These are phyloP conservation scores for Mionectes macconnelli DNA, from an alignment of 2,113 vertebrate species.

Conservation along the genomic window DNA sequence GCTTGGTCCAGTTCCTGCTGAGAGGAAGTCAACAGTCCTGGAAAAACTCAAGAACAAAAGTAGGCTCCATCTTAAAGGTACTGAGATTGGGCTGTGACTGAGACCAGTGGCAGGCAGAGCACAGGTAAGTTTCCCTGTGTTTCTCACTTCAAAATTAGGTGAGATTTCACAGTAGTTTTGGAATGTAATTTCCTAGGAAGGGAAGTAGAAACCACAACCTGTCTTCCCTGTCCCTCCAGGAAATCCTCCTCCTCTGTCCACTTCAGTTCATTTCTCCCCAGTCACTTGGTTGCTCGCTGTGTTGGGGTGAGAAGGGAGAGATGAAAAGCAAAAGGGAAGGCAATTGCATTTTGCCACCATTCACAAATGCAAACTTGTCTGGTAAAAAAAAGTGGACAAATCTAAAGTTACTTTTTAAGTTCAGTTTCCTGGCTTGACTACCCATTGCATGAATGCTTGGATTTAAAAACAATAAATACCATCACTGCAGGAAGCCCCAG, in stretches of 20 bases:
- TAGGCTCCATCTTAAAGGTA: not conserved
- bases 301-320: not conserved
- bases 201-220: not conserved
- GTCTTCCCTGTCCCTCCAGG: not conserved
- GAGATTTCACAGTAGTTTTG: not conserved
- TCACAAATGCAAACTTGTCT: not conserved
- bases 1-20: not conserved
- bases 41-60: not conserved
- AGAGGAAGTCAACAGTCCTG: not conserved
- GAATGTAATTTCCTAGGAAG: not conserved
- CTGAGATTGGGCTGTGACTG: not conserved
- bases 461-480: conserved; percentile 25
- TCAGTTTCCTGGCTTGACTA: not conserved
- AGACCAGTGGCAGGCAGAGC: not conserved
- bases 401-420: not conserved
- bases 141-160: not conserved
- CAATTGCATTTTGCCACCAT: not conserved
- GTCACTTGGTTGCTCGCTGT: not conserved
- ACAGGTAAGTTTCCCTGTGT: not conserved
- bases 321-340: not conserved
- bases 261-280: not conserved
- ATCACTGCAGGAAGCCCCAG: not conserved
- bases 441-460: not conserved
- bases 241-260: not conserved
- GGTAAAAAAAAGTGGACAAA: not conserved